Percentiles rank a stretch among this genome's conserved stretches.
Conservation (phyloP, 1,140 invertebrate genomes). For the Pogonomyrmex barbatus region DNA sequence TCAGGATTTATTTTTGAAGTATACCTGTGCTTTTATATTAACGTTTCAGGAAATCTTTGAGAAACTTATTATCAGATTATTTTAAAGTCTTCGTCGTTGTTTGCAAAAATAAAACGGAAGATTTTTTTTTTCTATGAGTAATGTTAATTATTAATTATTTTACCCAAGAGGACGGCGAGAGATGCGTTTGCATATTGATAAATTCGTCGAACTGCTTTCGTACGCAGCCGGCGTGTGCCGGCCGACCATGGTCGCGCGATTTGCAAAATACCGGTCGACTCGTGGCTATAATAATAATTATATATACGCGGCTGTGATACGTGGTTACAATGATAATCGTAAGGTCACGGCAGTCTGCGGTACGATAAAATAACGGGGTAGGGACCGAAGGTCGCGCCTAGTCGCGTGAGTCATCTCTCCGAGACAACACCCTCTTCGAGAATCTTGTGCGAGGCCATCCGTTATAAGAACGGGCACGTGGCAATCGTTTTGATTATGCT, state of each 20-base stretch:
- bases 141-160: constrained; percentile 25
- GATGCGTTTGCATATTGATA: constrained; percentile 46
- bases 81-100: background rate
- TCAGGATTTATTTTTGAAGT: background rate
- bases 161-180: background rate
- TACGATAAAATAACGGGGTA: constrained; percentile 69
- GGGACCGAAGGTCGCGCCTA: constrained; percentile 63
- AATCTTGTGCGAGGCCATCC: constrained; percentile 14
- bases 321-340: constrained; percentile 55
- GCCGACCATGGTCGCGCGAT: constrained; percentile 55
- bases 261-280: constrained; percentile 66
- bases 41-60: background rate
- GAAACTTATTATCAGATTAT: background rate
- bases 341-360: constrained; percentile 10
- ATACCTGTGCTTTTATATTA: background rate
- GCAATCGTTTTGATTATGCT: background rate
- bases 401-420: constrained; percentile 60
- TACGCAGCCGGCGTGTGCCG: constrained; percentile 60
- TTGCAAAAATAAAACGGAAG: background rate
- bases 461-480: background rate
- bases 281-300: constrained; percentile 71
- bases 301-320: constrained; percentile 23
- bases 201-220: constrained; percentile 69
- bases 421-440: constrained; percentile 50
- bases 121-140: constrained; percentile 13